Evolutionary conservation across 2,888 invertebrate genomes (phyloP), one percentile per base, ranked within the genome.

Genomic region (Xylophagus ater): DNA sequence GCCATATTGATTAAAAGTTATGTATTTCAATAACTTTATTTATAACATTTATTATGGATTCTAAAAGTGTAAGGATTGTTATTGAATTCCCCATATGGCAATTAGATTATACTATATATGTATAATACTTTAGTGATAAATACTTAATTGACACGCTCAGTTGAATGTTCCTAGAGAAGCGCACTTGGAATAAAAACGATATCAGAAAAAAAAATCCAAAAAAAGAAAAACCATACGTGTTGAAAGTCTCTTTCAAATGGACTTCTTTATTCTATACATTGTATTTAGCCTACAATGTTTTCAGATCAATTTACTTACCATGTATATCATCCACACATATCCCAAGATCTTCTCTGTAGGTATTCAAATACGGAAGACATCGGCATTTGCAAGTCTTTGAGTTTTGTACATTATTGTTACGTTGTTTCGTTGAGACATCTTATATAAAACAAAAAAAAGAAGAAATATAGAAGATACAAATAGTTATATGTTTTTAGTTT

Each of bases 261-360:
- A n/a, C n/a, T n/a, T n/a, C n/a, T n/a, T n/a, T n/a, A n/a, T n/a
- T n/a, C n/a, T n/a, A n/a, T n/a, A n/a, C n/a, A n/a, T n/a, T n/a
- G n/a, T n/a, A n/a, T n/a, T n/a, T n/a, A n/a, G n/a, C n/a, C n/a
- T n/a, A n/a, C n/a, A n/a, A n/a, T n/a, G n/a, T n/a, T n/a, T n/a
- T n/a, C n/a, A n/a, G n/a, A n/a, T 17, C 4, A 29, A 29, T 19
- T 3, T 24, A 42, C 73, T 72, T 59, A 87, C 88, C 88, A 62
- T 84, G 79, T 50, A 89, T 74, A 57, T 87, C 83, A 59, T 85
- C 82, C 48, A 88, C 85, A 62, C 89, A 89, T 49, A 86, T 78
- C 51, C 78, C 77, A 48, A 81, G 68, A 62, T 89, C 89, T 61
- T 89, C 88, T 45, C 88, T 74, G 68, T 84, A 88, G 37, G 83